A percentile compares a stretch with the other conserved stretches of the same genome.
Conservation (phyloP, 2,888 invertebrate species). For the Agelastica alni region DNA sequence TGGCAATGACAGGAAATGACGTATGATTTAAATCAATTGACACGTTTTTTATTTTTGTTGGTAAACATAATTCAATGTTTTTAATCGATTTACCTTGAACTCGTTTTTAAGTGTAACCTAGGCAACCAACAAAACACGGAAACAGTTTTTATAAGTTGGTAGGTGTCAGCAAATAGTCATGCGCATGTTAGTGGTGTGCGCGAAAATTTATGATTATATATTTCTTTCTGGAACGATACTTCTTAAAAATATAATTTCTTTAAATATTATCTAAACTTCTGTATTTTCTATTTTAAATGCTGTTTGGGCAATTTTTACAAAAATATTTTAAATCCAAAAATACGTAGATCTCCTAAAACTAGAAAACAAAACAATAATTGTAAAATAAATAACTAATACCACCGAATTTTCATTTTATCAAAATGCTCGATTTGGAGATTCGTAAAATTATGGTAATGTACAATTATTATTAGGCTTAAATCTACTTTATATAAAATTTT, state of each 20-base stretch:
- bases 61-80: too few relatives aligned
- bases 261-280: conserved; percentile 18
- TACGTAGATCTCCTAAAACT: too few relatives aligned
- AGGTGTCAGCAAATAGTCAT: conserved; percentile 10
- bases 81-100: too few relatives aligned
- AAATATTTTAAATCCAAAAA: too few relatives aligned
- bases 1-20: too few relatives aligned
- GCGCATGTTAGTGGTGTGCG: conserved; percentile 18
- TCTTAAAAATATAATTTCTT: conserved; percentile 20
- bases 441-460: conserved; percentile 27
- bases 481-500: not conserved
- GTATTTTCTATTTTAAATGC: too few relatives aligned
- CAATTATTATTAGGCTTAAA: conserved; percentile 18
- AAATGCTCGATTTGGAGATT: conserved; percentile 10
- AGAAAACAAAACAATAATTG: conserved; percentile 24
- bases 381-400: conserved; percentile 18
- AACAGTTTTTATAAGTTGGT: conserved; percentile 12
- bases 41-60: too few relatives aligned
- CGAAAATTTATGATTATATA: conserved; percentile 8
- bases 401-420: conserved; percentile 14
- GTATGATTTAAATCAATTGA: too few relatives aligned
- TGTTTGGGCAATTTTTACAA: too few relatives aligned
- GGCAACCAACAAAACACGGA: conserved; percentile 4
- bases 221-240: not conserved
- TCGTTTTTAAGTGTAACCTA: not conserved